Conservation (phyloP, 2,113 vertebrate species). For the Oxyura jamaicensis region DNA sequence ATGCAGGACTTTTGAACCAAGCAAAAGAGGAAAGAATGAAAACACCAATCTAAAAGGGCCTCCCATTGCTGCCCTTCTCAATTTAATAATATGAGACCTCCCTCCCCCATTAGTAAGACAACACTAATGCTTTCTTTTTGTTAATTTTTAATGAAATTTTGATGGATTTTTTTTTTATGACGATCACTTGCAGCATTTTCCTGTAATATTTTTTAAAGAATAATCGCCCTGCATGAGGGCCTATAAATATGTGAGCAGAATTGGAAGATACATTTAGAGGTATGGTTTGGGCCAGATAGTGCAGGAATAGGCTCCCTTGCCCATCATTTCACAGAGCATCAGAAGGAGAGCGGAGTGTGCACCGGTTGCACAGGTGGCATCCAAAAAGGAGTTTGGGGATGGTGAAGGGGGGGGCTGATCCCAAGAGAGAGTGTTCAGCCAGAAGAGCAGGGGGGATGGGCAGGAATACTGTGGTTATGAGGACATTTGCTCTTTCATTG, state of each 20-base stretch:
- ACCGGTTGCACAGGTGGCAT: background rate
- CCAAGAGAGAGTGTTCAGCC: background rate
- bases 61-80: constrained; percentile 57
- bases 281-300: background rate
- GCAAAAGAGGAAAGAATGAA: constrained; percentile 66
- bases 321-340: background rate
- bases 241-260: constrained; percentile 43
- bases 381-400: background rate
- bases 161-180: constrained; percentile 4
- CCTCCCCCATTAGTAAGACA: constrained; percentile 9
- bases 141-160: constrained; percentile 71
- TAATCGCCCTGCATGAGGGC: background rate
- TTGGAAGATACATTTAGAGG: constrained; percentile 10
- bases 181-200: constrained; percentile 49
- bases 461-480: accelerated
- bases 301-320: background rate
- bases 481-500: background rate
- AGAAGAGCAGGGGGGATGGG: background rate
- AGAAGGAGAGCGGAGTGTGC: accelerated
- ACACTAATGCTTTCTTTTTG: constrained; percentile 50
- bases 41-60: constrained; percentile 44
- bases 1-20: constrained; percentile 76
- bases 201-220: constrained; percentile 36
- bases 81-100: constrained; percentile 27
- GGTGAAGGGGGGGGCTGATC: background rate